Conservation (phyloP, 2,888 invertebrate genomes). For the Ophioninae sp. region DNA sequence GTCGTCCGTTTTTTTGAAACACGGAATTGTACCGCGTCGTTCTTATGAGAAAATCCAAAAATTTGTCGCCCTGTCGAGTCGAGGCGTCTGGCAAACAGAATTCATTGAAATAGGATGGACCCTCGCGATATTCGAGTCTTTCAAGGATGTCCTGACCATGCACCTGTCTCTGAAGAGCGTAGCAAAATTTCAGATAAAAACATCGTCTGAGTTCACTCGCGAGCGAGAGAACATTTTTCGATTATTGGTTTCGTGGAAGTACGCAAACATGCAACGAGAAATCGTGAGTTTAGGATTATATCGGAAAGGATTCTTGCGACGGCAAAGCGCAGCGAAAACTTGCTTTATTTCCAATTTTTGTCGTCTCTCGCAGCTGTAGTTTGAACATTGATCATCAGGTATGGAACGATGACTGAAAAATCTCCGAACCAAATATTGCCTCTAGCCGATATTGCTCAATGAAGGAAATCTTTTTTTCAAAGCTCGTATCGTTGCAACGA, state of each 20-base stretch:
- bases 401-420: too few relatives aligned
- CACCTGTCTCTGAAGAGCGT: not conserved
- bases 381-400: too few relatives aligned
- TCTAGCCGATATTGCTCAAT: too few relatives aligned
- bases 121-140: not conserved
- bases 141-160: not conserved
- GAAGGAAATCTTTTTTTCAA: too few relatives aligned
- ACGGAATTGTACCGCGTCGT: constrained; percentile 87
- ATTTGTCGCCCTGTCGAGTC: constrained; percentile 85
- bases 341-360: too few relatives aligned
- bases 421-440: too few relatives aligned
- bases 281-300: too few relatives aligned
- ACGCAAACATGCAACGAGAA: not conserved
- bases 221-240: not conserved
- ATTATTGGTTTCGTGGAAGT: not conserved
- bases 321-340: too few relatives aligned
- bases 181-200: not conserved
- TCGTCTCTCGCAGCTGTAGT: too few relatives aligned
- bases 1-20: constrained; percentile 76
- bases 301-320: too few relatives aligned
- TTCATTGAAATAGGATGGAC: not conserved
- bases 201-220: not conserved
- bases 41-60: constrained; percentile 89
- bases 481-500: too few relatives aligned
- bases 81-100: constrained; percentile 66